Evolutionary conservation across 2,797 vertebrate genomes (phyloP), one percentile per base, ranked within the genome.

Genomic region (Poecilia gillii): DNA sequence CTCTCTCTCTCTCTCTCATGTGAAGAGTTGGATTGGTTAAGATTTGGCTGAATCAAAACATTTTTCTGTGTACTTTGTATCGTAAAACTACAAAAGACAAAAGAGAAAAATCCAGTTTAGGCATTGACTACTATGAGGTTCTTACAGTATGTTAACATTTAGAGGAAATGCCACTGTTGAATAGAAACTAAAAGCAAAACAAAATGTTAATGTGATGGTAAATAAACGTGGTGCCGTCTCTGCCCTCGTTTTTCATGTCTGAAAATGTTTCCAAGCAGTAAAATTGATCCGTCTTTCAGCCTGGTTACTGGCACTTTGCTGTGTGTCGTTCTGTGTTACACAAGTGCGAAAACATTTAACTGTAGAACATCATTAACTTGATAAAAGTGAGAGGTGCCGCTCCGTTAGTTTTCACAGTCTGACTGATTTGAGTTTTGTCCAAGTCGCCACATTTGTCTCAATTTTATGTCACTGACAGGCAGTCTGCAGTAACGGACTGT

Each of bases 1-100:
- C 0, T 57, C n/a, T 57, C 1, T 57, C n/a, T 25, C 23, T 53
- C n/a, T 72, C 14, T 41, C 57, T 79, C 8, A 57, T 71, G 12
- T 76, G 70, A 81, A 66, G 72, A 74, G 47, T 75, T 71, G 31
- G 77, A 83, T 80, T 86, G 80, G 81, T 79, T 74, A 43, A 62
- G 23, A 62, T 51, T 82, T 9, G 7, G 25, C 51, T 80, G 46
- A 51, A 78, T 72, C 36, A 78, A 25, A 36, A 53, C 49, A 71
- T 74, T 7, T 53, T 53, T n/a, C 62, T 41, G 39, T 62, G 16
- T 68, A 81, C 20, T 16, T 75, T 5, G 39, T 43, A 16, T 14
- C 7, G 64, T 73, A 5, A 75, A 64, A 73, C 18, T 53, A 12
- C 5, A 49, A 73, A 31, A 39, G 6, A 72, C 31, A 47, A 8